Evolutionary conservation across 1,140 invertebrate species (phyloP).

Genomic region (Rhysida immarginata): DNA sequence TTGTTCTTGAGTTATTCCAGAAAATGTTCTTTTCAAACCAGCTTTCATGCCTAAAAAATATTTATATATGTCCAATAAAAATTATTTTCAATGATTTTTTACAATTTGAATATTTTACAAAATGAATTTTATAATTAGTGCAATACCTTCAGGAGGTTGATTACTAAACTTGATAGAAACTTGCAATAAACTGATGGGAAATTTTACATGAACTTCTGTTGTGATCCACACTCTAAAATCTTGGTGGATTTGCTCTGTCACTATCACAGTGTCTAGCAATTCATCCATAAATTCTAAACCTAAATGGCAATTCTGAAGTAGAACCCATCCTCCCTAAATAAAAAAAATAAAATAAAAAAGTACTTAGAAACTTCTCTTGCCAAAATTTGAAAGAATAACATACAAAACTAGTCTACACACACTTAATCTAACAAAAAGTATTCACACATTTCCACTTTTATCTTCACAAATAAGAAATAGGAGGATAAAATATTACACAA

Average conservation of each 20-base stretch:
- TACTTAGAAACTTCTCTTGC: too few relatives aligned
- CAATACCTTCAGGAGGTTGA: constrained; percentile 64
- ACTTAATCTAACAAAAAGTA: too few relatives aligned
- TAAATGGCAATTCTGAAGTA: constrained; percentile 90
- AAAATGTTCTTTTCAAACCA: constrained; percentile 67
- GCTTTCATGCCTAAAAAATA: constrained; percentile 46
- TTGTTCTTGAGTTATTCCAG: constrained; percentile 78
- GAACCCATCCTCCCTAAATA: constrained; percentile 58
- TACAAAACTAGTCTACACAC: too few relatives aligned
- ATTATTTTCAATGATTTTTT: too few relatives aligned
- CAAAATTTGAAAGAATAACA: too few relatives aligned
- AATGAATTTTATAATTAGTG: not conserved
- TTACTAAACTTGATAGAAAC: constrained; percentile 96
- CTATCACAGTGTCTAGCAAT: constrained; percentile 70
- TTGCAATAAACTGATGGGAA: constrained; percentile 74
- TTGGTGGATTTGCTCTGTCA: constrained; percentile 67
- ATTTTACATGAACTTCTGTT: constrained; percentile 82
- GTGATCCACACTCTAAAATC: constrained; percentile 91
- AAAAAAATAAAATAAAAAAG: not conserved
- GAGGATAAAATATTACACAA: too few relatives aligned
- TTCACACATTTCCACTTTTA: too few relatives aligned
- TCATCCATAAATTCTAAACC: constrained; percentile 84
- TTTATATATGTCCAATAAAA: not conserved
- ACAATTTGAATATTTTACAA: not conserved
- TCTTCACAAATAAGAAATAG: too few relatives aligned